phyloP scores from a whole-genome alignment of 1,140 invertebrate species.

The Agraylea sexmaculata region DNA sequence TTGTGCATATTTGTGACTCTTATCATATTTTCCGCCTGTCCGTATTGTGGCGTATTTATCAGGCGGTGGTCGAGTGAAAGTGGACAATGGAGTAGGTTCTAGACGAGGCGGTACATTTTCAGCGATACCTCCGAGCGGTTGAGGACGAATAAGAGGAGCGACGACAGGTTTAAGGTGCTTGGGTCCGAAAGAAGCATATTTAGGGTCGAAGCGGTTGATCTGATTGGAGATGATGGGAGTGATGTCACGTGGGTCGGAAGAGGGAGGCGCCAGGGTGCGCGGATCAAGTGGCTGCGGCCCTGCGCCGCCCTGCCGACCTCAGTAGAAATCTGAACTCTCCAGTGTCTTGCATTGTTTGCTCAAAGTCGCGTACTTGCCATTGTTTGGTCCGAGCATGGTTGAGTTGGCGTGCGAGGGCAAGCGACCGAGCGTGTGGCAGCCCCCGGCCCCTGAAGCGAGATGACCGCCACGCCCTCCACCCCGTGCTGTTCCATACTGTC shows the following conservation, averaged over 20 bases:
- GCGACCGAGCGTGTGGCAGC: slow-evolving; percentile 42
- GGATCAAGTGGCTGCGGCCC: slow-evolving; percentile 31
- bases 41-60: slow-evolving; percentile 37
- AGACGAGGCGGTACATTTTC: slow-evolving; percentile 24
- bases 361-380: slow-evolving; percentile 78
- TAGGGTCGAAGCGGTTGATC: slow-evolving; percentile 49
- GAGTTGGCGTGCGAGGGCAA: slow-evolving; percentile 31
- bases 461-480: slow-evolving; percentile 27
- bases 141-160: slow-evolving; percentile 5
- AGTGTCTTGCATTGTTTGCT: slow-evolving; percentile 90
- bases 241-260: slow-evolving; percentile 22
- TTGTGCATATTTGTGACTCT: slow-evolving; percentile 21
- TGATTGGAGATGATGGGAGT: slow-evolving; percentile 31
- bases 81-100: slow-evolving; percentile 27
- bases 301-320: slow-evolving; percentile 59
- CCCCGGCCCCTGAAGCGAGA: slow-evolving; percentile 26
- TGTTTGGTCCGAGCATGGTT: slow-evolving; percentile 42
- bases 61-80: slow-evolving; percentile 25
- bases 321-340: slow-evolving; percentile 90
- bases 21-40: slow-evolving; percentile 21
- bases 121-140: slow-evolving; percentile 14
- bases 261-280: slow-evolving; percentile 22
- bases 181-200: slow-evolving; percentile 48
- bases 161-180: slow-evolving; percentile 37
- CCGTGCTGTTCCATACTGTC: slow-evolving; percentile 10